Evolutionary conservation across 2,113 vertebrate genomes (phyloP).

Genomic region (Tricholaema leucomelas): DNA sequence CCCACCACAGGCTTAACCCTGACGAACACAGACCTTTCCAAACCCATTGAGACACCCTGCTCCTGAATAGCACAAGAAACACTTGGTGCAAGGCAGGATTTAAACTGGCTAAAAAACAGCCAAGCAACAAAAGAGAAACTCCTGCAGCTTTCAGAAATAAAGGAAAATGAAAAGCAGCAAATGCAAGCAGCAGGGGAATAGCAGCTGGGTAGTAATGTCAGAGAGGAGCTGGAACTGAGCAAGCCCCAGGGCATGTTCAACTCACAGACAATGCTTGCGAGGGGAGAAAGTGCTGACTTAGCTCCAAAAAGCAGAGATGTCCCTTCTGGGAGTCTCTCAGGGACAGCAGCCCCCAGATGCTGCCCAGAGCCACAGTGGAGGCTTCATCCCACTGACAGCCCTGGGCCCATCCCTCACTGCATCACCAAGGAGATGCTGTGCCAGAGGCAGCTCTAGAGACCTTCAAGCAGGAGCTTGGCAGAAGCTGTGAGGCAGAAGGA

Average conservation of each 20-base stretch:
- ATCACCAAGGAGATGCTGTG: fast-evolving
- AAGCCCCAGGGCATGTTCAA: fast-evolving
- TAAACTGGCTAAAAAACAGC: background rate
- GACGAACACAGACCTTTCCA: background rate
- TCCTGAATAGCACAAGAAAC: background rate
- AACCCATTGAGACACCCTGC: background rate
- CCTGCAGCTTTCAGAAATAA: background rate
- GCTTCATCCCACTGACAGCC: background rate
- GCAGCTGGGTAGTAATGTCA: background rate
- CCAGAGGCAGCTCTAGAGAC: fast-evolving
- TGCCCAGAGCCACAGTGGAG: background rate
- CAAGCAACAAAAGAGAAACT: background rate
- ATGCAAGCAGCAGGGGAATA: background rate
- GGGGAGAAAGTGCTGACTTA: background rate
- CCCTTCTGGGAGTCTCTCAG: background rate
- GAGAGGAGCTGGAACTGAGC: background rate
- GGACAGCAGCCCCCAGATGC: background rate
- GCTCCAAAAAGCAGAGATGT: background rate
- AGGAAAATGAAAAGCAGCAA: background rate
- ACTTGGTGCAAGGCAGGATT: fast-evolving
- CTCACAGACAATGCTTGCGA: fast-evolving
- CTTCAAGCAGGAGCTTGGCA: background rate
- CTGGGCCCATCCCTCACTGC: background rate
- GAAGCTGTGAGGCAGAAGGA: background rate
- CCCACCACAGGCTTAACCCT: fast-evolving